Conservation (phyloP, 2,888 invertebrate genomes). For the Amiota minor region DNA sequence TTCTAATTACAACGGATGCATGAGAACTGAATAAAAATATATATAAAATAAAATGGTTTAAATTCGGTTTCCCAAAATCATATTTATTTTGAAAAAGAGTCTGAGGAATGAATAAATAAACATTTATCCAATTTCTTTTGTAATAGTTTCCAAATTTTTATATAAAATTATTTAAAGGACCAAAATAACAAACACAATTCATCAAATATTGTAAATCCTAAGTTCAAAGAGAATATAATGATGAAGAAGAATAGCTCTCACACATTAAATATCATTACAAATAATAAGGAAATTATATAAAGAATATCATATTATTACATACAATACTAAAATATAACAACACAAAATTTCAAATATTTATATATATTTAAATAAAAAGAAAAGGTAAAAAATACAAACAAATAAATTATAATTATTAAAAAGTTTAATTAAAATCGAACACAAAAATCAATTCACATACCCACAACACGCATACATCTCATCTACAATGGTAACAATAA, state of each 20-base stretch:
- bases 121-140: too few relatives aligned
- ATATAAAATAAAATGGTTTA: too few relatives aligned
- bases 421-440: constrained; percentile 23
- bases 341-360: constrained; percentile 32
- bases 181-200: neutral
- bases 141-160: too few relatives aligned
- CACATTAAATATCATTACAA: neutral
- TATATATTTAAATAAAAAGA: constrained; percentile 29
- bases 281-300: neutral
- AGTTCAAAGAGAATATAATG: neutral
- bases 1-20: too few relatives aligned
- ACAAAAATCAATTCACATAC: constrained; percentile 41
- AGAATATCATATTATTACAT: constrained; percentile 31
- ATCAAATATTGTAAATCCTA: neutral
- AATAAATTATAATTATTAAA: constrained; percentile 30
- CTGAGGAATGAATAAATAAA: too few relatives aligned
- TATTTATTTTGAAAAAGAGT: too few relatives aligned
- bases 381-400: constrained; percentile 16
- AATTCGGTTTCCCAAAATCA: too few relatives aligned
- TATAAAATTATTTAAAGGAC: constrained; percentile 10
- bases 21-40: too few relatives aligned
- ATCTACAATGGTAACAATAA: constrained; percentile 74
- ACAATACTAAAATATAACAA: constrained; percentile 53
- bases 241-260: constrained; percentile 10
- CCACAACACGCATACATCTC: constrained; percentile 59